Percentiles rank a stretch among this genome's conserved stretches.
Conservation (phyloP, 1,140 invertebrate genomes). For the Zaprionus tsacasi region DNA sequence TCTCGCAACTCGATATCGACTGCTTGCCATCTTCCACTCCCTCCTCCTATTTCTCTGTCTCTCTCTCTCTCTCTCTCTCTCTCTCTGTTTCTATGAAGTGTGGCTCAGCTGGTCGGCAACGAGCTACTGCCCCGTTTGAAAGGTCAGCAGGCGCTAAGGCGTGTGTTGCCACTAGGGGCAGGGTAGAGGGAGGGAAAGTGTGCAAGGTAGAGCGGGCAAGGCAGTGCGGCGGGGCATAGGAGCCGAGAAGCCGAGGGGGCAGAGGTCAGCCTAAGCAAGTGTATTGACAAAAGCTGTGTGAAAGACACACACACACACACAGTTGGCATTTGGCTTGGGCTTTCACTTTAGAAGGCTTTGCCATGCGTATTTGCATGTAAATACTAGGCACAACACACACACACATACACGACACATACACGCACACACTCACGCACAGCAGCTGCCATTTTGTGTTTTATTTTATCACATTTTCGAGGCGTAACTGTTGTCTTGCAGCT, state of each 20-base stretch:
- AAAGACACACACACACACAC: constrained; percentile 57
- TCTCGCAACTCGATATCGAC: background rate
- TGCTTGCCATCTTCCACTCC: background rate
- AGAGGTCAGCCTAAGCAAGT: constrained; percentile 36
- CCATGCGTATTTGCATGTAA: constrained; percentile 67
- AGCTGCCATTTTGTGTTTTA: constrained; percentile 70
- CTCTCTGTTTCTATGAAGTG: background rate
- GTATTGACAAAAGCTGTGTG: constrained; percentile 62
- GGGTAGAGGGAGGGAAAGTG: too few species aligned
- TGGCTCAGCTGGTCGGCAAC: background rate
- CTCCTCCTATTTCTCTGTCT: too few species aligned
- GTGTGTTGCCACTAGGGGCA: constrained; percentile 28
- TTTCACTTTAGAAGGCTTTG: constrained; percentile 47
- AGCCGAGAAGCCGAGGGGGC: background rate
- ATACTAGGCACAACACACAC: constrained; percentile 48
- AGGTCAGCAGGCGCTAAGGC: constrained; percentile 27
- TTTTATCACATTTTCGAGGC: constrained; percentile 71
- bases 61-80: background rate
- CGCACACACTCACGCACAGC: background rate
- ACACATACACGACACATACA: constrained; percentile 19
- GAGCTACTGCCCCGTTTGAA: constrained; percentile 11
- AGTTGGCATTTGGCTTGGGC: constrained; percentile 42
- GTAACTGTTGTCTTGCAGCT: constrained; percentile 55
- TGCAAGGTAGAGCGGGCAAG: too few species aligned
- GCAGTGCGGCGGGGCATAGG: too few species aligned